Conservation (phyloP, 2,113 vertebrate species). For the Phylloscopus whistleri region DNA sequence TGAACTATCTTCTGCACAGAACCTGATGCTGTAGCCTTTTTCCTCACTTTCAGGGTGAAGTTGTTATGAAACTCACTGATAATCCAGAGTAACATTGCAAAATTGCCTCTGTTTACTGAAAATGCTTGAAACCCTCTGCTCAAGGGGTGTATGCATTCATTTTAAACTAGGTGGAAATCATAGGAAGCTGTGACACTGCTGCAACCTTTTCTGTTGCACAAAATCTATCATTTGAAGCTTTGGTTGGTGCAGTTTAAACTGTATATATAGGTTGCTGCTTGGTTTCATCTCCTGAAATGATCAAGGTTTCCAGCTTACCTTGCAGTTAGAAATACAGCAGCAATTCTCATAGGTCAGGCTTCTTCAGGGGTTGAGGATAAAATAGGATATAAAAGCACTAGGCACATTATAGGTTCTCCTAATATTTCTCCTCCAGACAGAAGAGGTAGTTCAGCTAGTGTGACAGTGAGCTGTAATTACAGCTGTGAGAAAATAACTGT, state of each 20-base stretch:
- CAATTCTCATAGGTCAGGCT: background rate
- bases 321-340: background rate
- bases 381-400: background rate
- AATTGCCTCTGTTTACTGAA: background rate
- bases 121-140: background rate
- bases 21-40: background rate
- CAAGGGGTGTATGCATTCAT: background rate
- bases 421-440: background rate
- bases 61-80: background rate
- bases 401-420: background rate
- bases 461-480: constrained; percentile 12
- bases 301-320: background rate
- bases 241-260: background rate
- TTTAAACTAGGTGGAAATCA: background rate
- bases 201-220: background rate
- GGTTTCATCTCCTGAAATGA: background rate
- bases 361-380: background rate
- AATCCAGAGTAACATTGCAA: background rate
- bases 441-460: background rate
- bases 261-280: background rate
- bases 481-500: constrained; percentile 44
- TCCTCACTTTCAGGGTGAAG: background rate
- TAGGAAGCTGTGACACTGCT: background rate
- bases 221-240: background rate
- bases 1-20: background rate